Base-by-base conservation (phyloP, 2,113 vertebrate genomes). In the Myotis brandtii region DNA sequence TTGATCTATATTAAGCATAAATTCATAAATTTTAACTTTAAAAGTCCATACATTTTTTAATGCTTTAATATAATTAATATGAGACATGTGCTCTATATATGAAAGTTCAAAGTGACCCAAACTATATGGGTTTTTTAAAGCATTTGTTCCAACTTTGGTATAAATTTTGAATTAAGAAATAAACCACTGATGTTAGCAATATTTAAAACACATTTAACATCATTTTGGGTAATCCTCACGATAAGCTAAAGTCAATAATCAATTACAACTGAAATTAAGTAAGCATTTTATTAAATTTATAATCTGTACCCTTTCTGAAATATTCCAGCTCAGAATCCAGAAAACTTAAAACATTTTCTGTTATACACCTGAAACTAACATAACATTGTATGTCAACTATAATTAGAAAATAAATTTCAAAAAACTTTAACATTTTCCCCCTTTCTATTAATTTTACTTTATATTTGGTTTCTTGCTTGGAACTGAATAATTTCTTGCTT, bases 81-180 rank as follows among this genome's bases (percentile, higher is more conserved):
- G 25, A 85, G n/a, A 64, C 23, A 30, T 69, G 2, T 32, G 75
- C 77, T 77, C 34, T 52, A 87, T 7, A 62, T 69, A 86, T 67
- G 14, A 93, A 97, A 95, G 54, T 86, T 96, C 34, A 93, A 14
- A 30, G 94, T 93, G n/a, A 96, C 13, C 6, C 46, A 94, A 94
- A 81, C 34, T 79, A 75, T 34, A 93, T 67, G 18, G 11, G 73
- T 93, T 62, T 62, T 62, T 62, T 93, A 96, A 95, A 83, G 73
- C 40, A 95, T 83, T 25, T 95, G 40, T 20, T 84, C 32, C 23
- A 95, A 80, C 40, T 89, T 1, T n/a, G 9, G 10, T 54, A 52
- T 80, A 89, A 90, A 96, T 56, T 94, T 94, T 81, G 62, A 96
- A 85, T 93, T 92, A 87, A 96, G 37, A 90, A 92, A 87, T 67